A percentile compares a stretch with the other conserved stretches of the same genome.
Conservation (phyloP, 2,113 vertebrate species). For the Smithornis capensis region DNA sequence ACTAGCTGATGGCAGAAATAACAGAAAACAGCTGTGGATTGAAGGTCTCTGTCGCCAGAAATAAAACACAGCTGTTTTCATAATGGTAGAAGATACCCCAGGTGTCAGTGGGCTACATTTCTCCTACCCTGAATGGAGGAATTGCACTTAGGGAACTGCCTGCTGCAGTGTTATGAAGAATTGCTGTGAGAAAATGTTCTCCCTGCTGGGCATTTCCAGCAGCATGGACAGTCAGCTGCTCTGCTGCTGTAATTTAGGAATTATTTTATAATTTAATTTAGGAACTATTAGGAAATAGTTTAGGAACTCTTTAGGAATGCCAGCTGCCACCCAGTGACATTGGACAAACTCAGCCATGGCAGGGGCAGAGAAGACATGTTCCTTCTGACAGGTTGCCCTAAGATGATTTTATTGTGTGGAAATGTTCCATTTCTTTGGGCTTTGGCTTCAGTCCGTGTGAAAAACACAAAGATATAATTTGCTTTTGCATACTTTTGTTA, state of each 20-base stretch:
- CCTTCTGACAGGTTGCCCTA: background rate
- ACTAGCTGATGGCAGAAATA: background rate
- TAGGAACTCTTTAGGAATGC: background rate
- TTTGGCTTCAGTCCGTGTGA: too few relatives aligned
- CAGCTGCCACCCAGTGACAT: rapidly evolving
- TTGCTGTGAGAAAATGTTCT: background rate
- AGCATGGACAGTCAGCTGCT: background rate
- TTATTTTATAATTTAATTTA: too few relatives aligned
- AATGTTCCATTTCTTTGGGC: too few relatives aligned
- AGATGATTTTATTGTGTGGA: background rate
- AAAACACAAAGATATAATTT: too few relatives aligned
- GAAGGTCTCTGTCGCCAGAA: background rate
- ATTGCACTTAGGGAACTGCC: background rate
- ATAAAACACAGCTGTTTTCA: background rate
- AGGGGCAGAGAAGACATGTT: background rate
- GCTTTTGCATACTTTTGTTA: too few relatives aligned
- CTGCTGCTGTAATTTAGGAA: background rate
- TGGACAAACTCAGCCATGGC: background rate
- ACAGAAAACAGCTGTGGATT: background rate
- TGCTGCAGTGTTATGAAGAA: background rate
- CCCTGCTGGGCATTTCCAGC: background rate
- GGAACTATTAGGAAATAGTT: too few relatives aligned
- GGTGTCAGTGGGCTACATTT: background rate
- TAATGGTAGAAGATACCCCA: background rate
- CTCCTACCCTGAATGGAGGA: background rate